These are phyloP conservation scores for Lynx canadensis DNA, from an alignment of 2,113 vertebrate species.

Conservation along the genomic window DNA sequence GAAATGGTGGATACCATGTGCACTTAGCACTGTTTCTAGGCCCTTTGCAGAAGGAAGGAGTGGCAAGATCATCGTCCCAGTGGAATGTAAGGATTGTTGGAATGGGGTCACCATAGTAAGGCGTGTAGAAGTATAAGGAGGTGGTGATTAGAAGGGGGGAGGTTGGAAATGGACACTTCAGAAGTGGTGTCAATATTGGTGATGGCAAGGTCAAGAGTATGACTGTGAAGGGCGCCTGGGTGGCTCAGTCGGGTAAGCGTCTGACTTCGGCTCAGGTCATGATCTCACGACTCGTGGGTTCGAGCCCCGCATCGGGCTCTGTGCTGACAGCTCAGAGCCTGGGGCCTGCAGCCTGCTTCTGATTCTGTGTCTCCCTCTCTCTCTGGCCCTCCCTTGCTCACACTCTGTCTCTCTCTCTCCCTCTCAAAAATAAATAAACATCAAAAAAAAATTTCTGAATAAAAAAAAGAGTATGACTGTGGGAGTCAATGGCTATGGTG, in stretches of 20 bases:
- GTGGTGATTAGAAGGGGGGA: neutral
- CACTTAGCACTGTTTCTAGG: neutral
- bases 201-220: neutral
- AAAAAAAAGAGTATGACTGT: neutral
- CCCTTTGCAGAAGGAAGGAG: neutral
- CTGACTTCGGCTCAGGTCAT: no score
- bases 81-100: neutral
- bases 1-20: neutral
- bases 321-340: no score
- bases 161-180: neutral
- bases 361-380: no score
- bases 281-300: no score
- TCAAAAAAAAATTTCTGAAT: no score
- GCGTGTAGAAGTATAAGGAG: neutral
- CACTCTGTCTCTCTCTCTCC: no score
- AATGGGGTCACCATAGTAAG: neutral
- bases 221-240: neutral
- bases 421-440: no score
- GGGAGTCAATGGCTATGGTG: neutral
- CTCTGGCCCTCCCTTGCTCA: no score
- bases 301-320: no score
- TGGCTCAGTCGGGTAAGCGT: no score
- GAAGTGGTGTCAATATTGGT: neutral
- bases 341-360: no score
- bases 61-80: neutral